Conservation (phyloP, 2,888 invertebrate species). For the Neoascia interrupta region DNA sequence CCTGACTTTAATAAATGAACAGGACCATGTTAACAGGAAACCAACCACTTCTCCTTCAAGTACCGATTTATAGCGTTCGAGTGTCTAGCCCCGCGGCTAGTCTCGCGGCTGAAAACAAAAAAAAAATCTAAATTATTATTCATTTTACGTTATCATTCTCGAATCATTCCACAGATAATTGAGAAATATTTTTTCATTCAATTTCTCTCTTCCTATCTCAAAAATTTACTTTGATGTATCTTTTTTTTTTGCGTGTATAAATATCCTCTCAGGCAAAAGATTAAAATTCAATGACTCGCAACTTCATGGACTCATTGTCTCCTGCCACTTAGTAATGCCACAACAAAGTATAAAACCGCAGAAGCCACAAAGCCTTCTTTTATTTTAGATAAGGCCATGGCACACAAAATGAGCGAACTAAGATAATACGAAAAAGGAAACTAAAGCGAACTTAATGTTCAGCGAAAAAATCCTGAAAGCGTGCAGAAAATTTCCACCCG, state of each 20-base stretch:
- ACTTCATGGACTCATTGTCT: conserved; percentile 37
- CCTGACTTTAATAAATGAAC: too few species aligned
- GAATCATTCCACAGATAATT: conserved; percentile 27
- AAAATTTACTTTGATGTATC: not conserved
- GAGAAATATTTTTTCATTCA: conserved; percentile 41
- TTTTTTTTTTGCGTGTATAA: not conserved
- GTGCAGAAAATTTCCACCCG: not conserved
- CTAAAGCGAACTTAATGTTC: conserved; percentile 26
- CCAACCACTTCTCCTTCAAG: too few species aligned
- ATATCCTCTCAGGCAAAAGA: not conserved
- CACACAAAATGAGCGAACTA: not conserved
- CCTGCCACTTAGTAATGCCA: not conserved
- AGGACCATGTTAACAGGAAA: too few species aligned
- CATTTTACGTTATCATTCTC: too few species aligned
- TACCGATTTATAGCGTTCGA: too few species aligned
- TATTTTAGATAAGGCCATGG: not conserved
- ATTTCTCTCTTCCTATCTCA: conserved; percentile 33
- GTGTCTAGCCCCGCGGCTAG: too few species aligned
- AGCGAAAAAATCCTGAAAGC: not conserved
- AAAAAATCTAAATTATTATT: too few species aligned
- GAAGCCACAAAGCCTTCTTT: conserved; percentile 13
- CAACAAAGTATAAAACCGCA: conserved; percentile 4
- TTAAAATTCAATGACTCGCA: conserved; percentile 42
- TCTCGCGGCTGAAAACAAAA: too few species aligned
- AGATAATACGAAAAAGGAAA: not conserved